phyloP scores from a whole-genome alignment of 2,888 invertebrate genomes.

The Protophormia terraenovae region DNA sequence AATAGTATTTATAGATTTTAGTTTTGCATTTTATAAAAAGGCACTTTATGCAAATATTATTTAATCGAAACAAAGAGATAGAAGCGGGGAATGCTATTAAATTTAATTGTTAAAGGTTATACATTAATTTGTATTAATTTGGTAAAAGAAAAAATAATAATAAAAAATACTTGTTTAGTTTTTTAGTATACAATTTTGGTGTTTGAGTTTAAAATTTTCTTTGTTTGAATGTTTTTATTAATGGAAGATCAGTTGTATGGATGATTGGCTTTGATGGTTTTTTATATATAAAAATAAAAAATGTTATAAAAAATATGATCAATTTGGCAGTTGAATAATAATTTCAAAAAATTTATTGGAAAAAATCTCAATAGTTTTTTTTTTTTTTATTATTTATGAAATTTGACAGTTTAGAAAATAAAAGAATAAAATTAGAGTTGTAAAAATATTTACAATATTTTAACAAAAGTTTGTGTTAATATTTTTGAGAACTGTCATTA shows the following conservation, averaged over 20 bases:
- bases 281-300: not conserved
- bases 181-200: not conserved
- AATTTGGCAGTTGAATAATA: not conserved
- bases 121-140: too few species aligned
- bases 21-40: constrained; percentile 60
- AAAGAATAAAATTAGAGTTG: not conserved
- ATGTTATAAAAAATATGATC: not conserved
- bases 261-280: constrained; percentile 11
- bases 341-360: not conserved
- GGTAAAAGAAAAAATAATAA: not conserved
- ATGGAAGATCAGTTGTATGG: constrained; percentile 59
- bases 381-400: not conserved
- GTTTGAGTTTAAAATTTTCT: not conserved
- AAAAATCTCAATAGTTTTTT: constrained; percentile 1
- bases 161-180: not conserved
- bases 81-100: constrained; percentile 2
- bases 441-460: too few species aligned
- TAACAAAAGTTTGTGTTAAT: too few species aligned
- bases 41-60: constrained; percentile 57
- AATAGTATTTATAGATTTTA: constrained; percentile 23
- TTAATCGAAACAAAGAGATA: not conserved
- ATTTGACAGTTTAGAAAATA: not conserved
- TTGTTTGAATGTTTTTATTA: constrained; percentile 4
- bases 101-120: not conserved
- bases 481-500: too few species aligned